Evolutionary conservation across 2,888 invertebrate species (phyloP), one percentile per base, ranked within the genome.

Genomic region (Andrena haemorrhoa): DNA sequence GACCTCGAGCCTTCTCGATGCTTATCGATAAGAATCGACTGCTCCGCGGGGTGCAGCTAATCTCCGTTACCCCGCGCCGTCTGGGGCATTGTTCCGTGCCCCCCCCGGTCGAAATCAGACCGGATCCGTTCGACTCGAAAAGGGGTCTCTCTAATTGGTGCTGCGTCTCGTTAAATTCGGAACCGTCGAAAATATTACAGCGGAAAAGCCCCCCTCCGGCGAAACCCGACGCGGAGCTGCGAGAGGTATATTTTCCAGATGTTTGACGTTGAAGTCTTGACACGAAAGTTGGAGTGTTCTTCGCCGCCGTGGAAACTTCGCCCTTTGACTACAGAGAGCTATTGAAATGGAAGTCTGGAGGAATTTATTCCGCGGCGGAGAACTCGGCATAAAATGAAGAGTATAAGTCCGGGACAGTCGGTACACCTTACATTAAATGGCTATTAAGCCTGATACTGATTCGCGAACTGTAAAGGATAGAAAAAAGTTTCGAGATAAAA

Each of bases 11-110:
- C 65, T 75, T 66, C 72, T 83, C 74, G 79, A 78, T 81, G 29
- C 60, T 58, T 60, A 20, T 61, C 70, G 73, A 82, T 76, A 74
- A 85, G 73, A 79, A 85, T 82, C 79, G 79, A 80, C 66, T 60
- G 71, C 29, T 66, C 35, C 63, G 16, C 49, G 8, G 58, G 74
- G 75, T 53, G 64, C 58, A 69, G 66, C 64, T 60, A 47, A 69
- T 72, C 58, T 51, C 26, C 26, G 53, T 41, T 56, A 26, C 12
- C 63, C n/a, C 31, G 1, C 53, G 23, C 16, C n/a, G 26, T 47
- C 33, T 10, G 7, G 5, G 10, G 35, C 58, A 41, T 51, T 51
- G 20, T 23, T 56, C 23, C 56, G 56, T 4, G 56, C 10, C 26
- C 23, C 23, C 53, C 23, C 23, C n/a, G n/a, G 56, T 56, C 23